Evolutionary conservation across 2,113 vertebrate genomes (phyloP).

Genomic region (Siniperca chuatsi): DNA sequence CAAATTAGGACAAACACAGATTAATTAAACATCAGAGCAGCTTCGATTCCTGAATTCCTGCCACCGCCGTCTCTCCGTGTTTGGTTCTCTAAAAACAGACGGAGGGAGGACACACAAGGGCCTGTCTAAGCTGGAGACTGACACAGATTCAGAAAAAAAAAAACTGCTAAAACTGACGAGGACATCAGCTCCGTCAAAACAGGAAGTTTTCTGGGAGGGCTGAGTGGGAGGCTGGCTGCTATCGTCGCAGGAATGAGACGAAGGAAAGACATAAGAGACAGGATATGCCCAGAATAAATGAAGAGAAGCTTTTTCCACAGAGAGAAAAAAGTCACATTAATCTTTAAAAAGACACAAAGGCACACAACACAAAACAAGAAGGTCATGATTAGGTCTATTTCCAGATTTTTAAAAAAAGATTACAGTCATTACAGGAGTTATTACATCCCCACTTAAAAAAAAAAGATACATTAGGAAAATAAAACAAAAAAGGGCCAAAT

Average conservation of each 20-base stretch:
- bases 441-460: conserved; percentile 39
- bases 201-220: conserved; percentile 56
- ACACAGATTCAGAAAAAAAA: conserved; percentile 1
- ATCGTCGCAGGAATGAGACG: background rate
- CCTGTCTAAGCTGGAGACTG: background rate
- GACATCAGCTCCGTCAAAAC: conserved; percentile 41
- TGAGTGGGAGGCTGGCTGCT: conserved; percentile 9
- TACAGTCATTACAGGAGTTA: conserved; percentile 59
- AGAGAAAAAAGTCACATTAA: background rate
- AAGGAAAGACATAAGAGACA: conserved; percentile 39
- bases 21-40: conserved; percentile 67
- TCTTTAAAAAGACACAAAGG: conserved; percentile 19
- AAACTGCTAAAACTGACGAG: background rate
- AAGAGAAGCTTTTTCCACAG: background rate
- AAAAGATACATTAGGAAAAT: conserved; percentile 42
- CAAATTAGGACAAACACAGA: conserved; percentile 58
- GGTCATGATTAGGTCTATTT: conserved; percentile 57
- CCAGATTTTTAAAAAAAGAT: conserved; percentile 38
- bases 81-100: conserved; percentile 7
- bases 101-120: background rate
- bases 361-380: conserved; percentile 12
- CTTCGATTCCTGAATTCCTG: conserved; percentile 1
- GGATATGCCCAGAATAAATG: conserved; percentile 58
- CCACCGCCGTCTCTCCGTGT: background rate
- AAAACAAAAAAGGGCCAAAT: conserved; percentile 20